Conservation (phyloP, 2,797 vertebrate species). For the Malacoctenus gilli region DNA sequence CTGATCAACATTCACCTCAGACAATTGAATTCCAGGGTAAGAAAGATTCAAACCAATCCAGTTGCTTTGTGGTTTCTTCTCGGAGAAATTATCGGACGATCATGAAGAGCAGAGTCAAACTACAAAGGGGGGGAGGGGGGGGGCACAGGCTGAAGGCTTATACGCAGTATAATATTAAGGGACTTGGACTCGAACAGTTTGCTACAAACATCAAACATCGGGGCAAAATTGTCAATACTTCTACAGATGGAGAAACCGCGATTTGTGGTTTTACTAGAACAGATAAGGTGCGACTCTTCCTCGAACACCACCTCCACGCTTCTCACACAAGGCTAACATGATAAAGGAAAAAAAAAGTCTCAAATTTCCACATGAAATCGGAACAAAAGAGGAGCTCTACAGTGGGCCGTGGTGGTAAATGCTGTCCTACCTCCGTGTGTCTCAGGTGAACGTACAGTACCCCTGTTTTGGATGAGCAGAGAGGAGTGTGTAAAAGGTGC, state of each 20-base stretch:
- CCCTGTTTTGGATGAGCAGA: conserved; percentile 46
- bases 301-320: conserved; percentile 77
- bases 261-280: conserved; percentile 69
- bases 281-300: conserved; percentile 82
- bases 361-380: conserved; percentile 42
- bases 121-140: conserved; percentile 51
- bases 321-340: conserved; percentile 75
- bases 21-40: no score
- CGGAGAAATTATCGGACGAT: conserved; percentile 48
- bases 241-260: conserved; percentile 62
- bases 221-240: conserved; percentile 58
- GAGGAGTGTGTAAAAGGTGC: conserved; percentile 67
- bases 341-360: conserved; percentile 41
- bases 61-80: conserved; percentile 27
- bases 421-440: conserved; percentile 44
- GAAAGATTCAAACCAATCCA: conserved; percentile 15
- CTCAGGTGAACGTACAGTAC: conserved; percentile 46
- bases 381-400: conserved; percentile 50
- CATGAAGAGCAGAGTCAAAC: conserved; percentile 28
- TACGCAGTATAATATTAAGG: conserved; percentile 76
- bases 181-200: conserved; percentile 79
- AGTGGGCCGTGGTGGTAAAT: conserved; percentile 57
- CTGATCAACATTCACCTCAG: no score
- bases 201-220: conserved; percentile 69
- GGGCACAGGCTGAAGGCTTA: conserved; percentile 72